phyloP scores from a whole-genome alignment of 2,888 invertebrate species.

The Xestia ashworthii region DNA sequence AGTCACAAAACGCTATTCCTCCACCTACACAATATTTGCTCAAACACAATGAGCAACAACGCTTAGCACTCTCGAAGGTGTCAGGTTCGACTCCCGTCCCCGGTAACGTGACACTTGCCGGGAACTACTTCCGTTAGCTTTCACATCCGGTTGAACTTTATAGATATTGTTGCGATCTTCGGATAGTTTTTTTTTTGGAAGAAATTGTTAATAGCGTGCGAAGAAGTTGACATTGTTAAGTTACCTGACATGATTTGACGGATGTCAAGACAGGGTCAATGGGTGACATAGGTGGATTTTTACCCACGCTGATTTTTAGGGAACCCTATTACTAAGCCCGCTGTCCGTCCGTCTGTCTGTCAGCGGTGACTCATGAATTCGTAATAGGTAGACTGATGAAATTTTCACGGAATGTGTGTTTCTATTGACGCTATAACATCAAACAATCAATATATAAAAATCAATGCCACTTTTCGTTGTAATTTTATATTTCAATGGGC shows the following conservation, averaged over 20 bases:
- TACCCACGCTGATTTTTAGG: not conserved
- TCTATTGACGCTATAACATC: too few species aligned
- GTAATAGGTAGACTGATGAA: too few species aligned
- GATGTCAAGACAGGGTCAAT: conserved; percentile 1
- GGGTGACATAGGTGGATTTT: not conserved
- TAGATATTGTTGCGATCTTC: conserved; percentile 39
- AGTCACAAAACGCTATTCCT: not conserved
- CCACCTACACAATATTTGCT: conserved; percentile 14
- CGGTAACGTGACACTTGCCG: conserved; percentile 58
- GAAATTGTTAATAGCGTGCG: conserved; percentile 15
- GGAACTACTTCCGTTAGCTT: conserved; percentile 60
- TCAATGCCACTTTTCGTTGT: too few species aligned
- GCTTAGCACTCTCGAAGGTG: conserved; percentile 60
- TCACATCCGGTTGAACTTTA: conserved; percentile 59
- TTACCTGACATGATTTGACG: conserved; percentile 9
- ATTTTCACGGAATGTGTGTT: too few species aligned
- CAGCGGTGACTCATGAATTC: too few species aligned
- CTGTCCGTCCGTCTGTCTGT: too few species aligned
- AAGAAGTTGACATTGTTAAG: not conserved
- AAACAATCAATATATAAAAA: too few species aligned
- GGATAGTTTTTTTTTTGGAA: conserved; percentile 8
- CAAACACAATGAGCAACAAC: conserved; percentile 29
- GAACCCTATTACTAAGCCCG: too few species aligned
- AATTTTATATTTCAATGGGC: too few species aligned
- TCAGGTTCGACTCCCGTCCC: conserved; percentile 64